Evolutionary conservation across 1,140 invertebrate genomes (phyloP).

Genomic region (Drosophila pallidifrons): DNA sequence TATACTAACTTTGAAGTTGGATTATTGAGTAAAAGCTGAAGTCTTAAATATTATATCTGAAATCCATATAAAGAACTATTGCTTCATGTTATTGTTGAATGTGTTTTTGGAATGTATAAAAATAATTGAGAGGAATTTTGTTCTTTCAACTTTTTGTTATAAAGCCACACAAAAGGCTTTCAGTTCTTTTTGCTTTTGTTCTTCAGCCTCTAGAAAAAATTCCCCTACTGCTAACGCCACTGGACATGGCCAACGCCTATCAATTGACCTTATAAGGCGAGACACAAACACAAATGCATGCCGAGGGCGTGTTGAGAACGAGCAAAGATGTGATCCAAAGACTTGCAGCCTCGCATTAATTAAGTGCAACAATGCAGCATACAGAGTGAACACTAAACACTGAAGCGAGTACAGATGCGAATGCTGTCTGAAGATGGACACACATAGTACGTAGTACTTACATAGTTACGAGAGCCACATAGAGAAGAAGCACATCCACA

Average conservation of each 20-base stretch:
- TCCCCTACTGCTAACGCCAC: not conserved
- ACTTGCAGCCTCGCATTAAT: constrained; percentile 69
- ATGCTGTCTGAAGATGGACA: constrained; percentile 41
- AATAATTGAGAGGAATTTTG: too few species aligned
- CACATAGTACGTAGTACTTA: constrained; percentile 21
- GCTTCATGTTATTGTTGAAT: too few species aligned
- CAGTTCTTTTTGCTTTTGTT: not conserved
- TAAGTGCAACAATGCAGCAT: constrained; percentile 77
- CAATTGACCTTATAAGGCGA: constrained; percentile 69
- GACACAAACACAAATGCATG: constrained; percentile 36
- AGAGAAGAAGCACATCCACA: constrained; percentile 57
- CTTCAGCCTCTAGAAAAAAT: not conserved
- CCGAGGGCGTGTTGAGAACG: constrained; percentile 61
- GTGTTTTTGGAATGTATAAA: too few species aligned
- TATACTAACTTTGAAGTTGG: too few species aligned
- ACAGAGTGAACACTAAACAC: constrained; percentile 20
- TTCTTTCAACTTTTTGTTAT: too few species aligned
- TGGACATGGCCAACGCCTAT: constrained; percentile 60
- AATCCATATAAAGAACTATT: too few species aligned
- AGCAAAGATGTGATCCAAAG: constrained; percentile 36
- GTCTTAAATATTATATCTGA: too few species aligned
- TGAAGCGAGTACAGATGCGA: constrained; percentile 10
- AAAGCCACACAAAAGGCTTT: not conserved
- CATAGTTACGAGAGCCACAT: constrained; percentile 24
- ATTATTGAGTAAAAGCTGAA: too few species aligned